These are phyloP conservation scores for Caenorhabditis afra DNA, from an alignment of 2,888 invertebrate species.

Conservation along the genomic window DNA sequence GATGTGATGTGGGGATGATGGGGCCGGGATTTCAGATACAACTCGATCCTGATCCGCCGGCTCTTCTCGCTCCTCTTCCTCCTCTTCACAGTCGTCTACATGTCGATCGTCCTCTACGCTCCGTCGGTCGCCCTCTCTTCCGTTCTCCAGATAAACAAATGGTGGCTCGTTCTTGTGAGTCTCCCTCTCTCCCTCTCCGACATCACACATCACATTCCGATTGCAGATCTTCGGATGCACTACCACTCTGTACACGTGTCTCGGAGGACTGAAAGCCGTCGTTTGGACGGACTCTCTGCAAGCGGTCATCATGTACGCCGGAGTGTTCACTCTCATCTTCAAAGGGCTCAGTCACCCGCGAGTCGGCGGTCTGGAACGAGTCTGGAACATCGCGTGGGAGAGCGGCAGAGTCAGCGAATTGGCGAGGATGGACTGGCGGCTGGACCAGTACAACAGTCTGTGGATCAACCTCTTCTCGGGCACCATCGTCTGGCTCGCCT, in stretches of 20 bases:
- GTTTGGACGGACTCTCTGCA: slow-evolving; percentile 75
- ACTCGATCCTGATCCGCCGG: slow-evolving; percentile 69
- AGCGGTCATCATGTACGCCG: slow-evolving; percentile 75
- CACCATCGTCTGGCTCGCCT: slow-evolving; percentile 74
- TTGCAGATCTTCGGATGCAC: slow-evolving; percentile 72
- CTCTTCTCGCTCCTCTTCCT: slow-evolving; percentile 72
- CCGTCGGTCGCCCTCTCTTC: slow-evolving; percentile 74
- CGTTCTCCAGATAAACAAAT: slow-evolving; percentile 69
- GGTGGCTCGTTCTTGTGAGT: slow-evolving; percentile 66
- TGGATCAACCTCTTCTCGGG: slow-evolving; percentile 76
- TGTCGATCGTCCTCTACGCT: slow-evolving; percentile 75
- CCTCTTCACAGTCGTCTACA: slow-evolving; percentile 72
- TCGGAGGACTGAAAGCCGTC: slow-evolving; percentile 74
- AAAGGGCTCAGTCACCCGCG: slow-evolving; percentile 70
- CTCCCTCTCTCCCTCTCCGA: not conserved
- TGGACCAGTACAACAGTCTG: slow-evolving; percentile 73
- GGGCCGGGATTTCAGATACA: slow-evolving; percentile 68
- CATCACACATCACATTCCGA: slow-evolving; percentile 25
- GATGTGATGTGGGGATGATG: not conserved
- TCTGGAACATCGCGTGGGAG: slow-evolving; percentile 67
- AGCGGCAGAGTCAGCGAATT: slow-evolving; percentile 70
- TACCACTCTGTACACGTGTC: slow-evolving; percentile 73
- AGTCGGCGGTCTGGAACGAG: slow-evolving; percentile 71
- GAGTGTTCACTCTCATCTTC: slow-evolving; percentile 70
- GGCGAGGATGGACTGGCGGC: slow-evolving; percentile 61